phyloP scores from a whole-genome alignment of 2,113 vertebrate genomes.

The Rhinopomastus cyanomelas region DNA sequence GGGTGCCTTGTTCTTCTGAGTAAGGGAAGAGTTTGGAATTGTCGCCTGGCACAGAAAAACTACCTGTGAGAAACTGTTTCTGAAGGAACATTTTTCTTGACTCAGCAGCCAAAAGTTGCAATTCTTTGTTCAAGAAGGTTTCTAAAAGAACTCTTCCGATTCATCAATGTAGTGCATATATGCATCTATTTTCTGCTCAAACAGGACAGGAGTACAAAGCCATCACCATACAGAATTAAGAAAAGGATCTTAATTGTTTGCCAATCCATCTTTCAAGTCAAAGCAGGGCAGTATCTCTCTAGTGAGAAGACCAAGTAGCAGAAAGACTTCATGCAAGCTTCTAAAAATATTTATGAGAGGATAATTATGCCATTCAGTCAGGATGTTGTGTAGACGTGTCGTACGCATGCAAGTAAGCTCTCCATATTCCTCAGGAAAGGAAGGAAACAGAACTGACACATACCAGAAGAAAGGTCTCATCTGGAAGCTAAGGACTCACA shows the following conservation, averaged over 20 bases:
- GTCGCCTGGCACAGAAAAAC: neutral
- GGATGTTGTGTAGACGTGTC: neutral
- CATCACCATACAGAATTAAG: neutral
- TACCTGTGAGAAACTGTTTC: neutral
- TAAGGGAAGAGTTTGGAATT: rapidly evolving
- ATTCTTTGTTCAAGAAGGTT: neutral
- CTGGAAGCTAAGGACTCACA: neutral
- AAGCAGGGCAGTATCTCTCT: neutral
- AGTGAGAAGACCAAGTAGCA: neutral
- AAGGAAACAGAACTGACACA: rapidly evolving
- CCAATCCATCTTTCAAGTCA: neutral
- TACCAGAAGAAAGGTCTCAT: neutral
- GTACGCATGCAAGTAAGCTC: neutral
- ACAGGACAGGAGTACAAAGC: neutral
- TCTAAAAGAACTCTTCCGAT: neutral
- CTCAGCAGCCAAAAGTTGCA: neutral
- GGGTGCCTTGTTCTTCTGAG: neutral
- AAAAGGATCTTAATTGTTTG: neutral
- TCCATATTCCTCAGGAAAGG: neutral
- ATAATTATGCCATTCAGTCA: neutral
- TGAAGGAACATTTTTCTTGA: neutral
- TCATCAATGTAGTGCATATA: rapidly evolving
- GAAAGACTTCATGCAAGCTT: neutral
- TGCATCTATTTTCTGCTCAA: neutral
- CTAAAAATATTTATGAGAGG: neutral